Evolutionary conservation across 1,140 invertebrate genomes (phyloP), one percentile per base, ranked within the genome.

Genomic region (Papilio dardanus): DNA sequence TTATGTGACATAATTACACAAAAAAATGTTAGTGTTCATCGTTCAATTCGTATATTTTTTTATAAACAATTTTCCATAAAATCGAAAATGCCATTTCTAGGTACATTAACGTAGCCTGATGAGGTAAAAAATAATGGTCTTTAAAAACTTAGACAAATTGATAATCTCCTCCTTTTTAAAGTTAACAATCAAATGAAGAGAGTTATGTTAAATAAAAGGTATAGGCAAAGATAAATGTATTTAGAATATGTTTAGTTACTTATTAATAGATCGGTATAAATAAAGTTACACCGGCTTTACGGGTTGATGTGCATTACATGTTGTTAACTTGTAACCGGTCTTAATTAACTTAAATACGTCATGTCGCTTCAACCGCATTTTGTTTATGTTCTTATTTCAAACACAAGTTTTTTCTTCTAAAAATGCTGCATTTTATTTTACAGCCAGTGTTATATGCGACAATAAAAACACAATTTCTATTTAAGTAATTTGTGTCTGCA

Each of bases 281-380:
- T 62, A 62, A 14, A 28, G 54, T 28, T 14, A 62, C 54, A 28
- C 54, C 54, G 54, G 54, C 54, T 58, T 58, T 58, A 12, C 54
- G 54, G 14, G 24, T 58, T 58, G 21, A 24, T 54, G 50, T 24
- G 21, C 50, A 54, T 54, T 54, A 54, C 50, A 54, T 54, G 54
- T 24, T 58, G 50, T 58, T 58, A 58, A 58, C 54, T 28, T 28
- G 54, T 28, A 58, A 58, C 54, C 54, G 54, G 54, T 58, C 54
- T 28, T 58, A 58, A 58, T 58, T 58, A 58, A 58, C 54, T 58
- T 58, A 58, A 58, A 58, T 58, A 58, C 54, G 54, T 58, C 54
- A 58, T 28, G 54, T 58, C 3, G 54, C 21, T 24, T 58, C 54
- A 21, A 54, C 2, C 19, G 24, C 54, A 3, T 58, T 58, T 50